phyloP scores from a whole-genome alignment of 2,113 vertebrate genomes.

The Sardina pilchardus region DNA sequence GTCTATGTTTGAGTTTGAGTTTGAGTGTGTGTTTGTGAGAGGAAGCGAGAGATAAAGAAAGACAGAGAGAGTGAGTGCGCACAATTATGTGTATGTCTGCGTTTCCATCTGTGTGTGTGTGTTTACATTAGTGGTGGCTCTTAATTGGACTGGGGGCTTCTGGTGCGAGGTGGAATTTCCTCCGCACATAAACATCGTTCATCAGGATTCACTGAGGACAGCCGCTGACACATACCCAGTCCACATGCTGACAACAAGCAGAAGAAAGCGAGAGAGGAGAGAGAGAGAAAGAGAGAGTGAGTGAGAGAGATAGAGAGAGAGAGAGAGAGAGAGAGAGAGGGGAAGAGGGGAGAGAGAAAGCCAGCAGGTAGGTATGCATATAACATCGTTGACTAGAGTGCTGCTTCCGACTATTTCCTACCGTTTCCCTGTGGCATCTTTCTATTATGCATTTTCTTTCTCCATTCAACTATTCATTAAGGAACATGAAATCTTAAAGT shows the following conservation, averaged over 20 bases:
- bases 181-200: constrained; percentile 62
- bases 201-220: constrained; percentile 61
- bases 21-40: background rate
- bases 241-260: constrained; percentile 53
- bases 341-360: background rate
- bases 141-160: constrained; percentile 61
- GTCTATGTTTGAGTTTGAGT: background rate
- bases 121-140: constrained; percentile 37
- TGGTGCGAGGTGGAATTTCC: constrained; percentile 59
- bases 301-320: background rate
- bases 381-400: background rate
- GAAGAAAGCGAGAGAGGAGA: constrained; percentile 42
- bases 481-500: too few relatives aligned
- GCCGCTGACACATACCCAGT: constrained; percentile 25
- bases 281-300: background rate
- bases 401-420: background rate
- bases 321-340: background rate
- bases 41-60: background rate
- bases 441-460: background rate
- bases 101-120: constrained; percentile 43
- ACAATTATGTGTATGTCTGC: background rate
- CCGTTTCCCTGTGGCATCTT: background rate
- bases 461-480: background rate
- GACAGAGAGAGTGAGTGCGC: constrained; percentile 21
- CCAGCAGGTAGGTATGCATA: background rate